Base-by-base conservation (phyloP, 1,140 invertebrate species). In the Oryzaephilus surinamensis region DNA sequence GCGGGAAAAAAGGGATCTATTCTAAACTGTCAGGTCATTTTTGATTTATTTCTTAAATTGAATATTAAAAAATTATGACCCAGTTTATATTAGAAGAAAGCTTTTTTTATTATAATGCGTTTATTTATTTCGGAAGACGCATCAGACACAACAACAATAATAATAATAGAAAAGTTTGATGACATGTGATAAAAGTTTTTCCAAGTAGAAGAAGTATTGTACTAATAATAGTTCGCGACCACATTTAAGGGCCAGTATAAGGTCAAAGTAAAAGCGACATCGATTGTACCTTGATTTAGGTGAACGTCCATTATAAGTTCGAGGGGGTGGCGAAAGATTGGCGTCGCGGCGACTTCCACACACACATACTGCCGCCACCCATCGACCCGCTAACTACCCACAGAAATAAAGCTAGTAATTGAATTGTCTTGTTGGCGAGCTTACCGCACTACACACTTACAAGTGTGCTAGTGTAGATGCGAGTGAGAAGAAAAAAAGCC, bases 341-440 rank as follows among this genome's bases (percentile, higher is more conserved):
- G 33, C 6, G 33, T 13, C 26, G 32, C 27, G 28, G 12, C 20
- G 18, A 24, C 32, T 26, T 24, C n/a, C 11, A 6, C 27, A n/a
- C n/a, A n/a, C n/a, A n/a, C n/a, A n/a, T n/a, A n/a, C n/a, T n/a
- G 11, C 21, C 29, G 29, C 30, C 39, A 26, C 35, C 35, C 29
- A 38, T n/a, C n/a, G 18, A 23, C 41, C 36, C 36, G 30, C 42
- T 40, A 40, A 48, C 45, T 49, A 49, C 48, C 53, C 50, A 43
- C 50, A 55, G 46, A 53, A 52, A 55, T 52, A 48, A 46, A 52
- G 28, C 48, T 45, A 45, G 48, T 59, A 59, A 59, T 59, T 59
- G 57, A 59, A 59, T 59, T 59, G 57, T 59, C 57, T 59, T 59
- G 57, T 59, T 55, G 53, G 45, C 53, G 41, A 50, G 51, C 39